Percentiles rank a stretch among this genome's conserved stretches.
These are phyloP conservation scores for Epinotia bilunana DNA, from an alignment of 2,888 invertebrate genomes.

Conservation along the genomic window DNA sequence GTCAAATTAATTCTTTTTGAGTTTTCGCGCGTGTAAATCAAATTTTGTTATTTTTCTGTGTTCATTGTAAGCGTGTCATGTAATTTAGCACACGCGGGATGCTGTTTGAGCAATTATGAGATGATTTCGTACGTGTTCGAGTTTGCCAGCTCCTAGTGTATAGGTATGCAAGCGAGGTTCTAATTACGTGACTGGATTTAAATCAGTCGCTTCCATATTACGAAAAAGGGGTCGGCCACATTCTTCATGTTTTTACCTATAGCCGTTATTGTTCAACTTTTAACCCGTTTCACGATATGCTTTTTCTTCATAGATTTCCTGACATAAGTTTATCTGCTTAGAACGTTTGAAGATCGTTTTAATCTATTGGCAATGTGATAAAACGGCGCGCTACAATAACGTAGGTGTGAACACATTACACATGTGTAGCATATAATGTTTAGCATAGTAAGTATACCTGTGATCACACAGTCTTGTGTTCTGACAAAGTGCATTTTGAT, in stretches of 20 bases:
- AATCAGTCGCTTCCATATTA: constrained; percentile 14
- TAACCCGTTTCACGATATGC: neutral
- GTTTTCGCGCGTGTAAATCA: constrained; percentile 59
- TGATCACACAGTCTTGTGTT: neutral
- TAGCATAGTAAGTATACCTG: neutral
- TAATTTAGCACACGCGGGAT: constrained; percentile 30
- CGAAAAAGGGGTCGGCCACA: neutral
- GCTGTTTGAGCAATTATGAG: constrained; percentile 41
- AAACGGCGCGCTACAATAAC: neutral
- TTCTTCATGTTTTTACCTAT: neutral
- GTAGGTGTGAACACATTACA: neutral
- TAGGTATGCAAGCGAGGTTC: constrained; percentile 32
- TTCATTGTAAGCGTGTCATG: constrained; percentile 41
- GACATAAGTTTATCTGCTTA: neutral
- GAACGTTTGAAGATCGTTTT: neutral
- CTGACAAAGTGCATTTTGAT: constrained; percentile 15
- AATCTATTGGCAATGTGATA: neutral
- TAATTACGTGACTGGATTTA: constrained; percentile 37
- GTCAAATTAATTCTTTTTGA: constrained; percentile 65
- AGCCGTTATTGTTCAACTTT: neutral
- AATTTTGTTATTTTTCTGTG: constrained; percentile 48
- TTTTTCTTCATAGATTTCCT: neutral
- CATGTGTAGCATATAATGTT: no score
- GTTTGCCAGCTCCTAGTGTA: constrained; percentile 15
- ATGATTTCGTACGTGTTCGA: constrained; percentile 40